Base-by-base conservation (phyloP, 1,140 invertebrate genomes). In the Odontomachus brunneus region DNA sequence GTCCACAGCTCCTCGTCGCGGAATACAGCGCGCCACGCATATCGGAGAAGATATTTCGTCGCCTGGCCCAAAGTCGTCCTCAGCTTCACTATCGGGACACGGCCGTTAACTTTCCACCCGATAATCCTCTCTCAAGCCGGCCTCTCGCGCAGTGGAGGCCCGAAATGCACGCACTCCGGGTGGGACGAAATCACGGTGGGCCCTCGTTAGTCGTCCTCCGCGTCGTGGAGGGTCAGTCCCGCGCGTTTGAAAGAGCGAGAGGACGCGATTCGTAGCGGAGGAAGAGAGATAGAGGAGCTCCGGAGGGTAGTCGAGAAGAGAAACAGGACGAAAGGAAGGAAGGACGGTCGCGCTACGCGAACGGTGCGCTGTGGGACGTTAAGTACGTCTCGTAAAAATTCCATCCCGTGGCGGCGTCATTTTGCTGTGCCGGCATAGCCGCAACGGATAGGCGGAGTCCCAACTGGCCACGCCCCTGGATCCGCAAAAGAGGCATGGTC, bases 301-400 rank as follows among this genome's bases (percentile, higher is more conserved):
- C 15, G 9, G 48, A 29, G 66, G 9, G 3, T 44, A 44, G 38
- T 7, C 38, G 15, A 44, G 1, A 0, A 24, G 55, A 15, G 81
- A 51, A 7, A 55, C 57, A 71, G 60, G 72, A 26, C 29, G 78
- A 66, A 75, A 82, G 78, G 83, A 88, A 80, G 66, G 83, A 83
- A 84, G 80, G 86, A 84, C 75, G 78, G 76, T 82, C 78, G 69
- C 83, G n/a, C n/a, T n/a, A n/a, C n/a, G n/a, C n/a, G n/a, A n/a
- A n/a, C n/a, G 72, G 82, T 84, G 69, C 80, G 78, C 73, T 81
- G 67, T 80, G 78, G 78, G 89, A 91, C 91, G 90, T 93, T 93
- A 94, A 93, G 89, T 93, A 92, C 89, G 87, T 90, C 92, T 94
- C 92, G 93, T 94, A 94, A 93, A 94, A 93, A 93, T 93, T 93